Evolutionary conservation across 2,888 invertebrate species (phyloP).

Genomic region (Drymonia ruficornis): DNA sequence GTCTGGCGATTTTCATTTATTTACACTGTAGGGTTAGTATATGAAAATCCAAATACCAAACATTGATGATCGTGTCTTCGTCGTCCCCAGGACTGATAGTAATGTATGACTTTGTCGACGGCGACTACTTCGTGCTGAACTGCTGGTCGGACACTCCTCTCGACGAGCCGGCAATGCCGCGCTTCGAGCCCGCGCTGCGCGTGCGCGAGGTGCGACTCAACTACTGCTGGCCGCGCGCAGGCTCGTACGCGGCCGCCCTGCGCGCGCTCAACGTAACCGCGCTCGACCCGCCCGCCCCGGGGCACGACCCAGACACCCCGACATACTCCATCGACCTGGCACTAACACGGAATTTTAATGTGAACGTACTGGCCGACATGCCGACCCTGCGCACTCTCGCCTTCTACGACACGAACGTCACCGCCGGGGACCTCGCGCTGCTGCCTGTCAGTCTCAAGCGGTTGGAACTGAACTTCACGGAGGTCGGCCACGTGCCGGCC

Average conservation of each 20-base stretch:
- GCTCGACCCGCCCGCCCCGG: constrained; percentile 2
- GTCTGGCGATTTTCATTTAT: no score
- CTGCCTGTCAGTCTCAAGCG: constrained; percentile 4
- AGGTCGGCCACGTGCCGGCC: constrained; percentile 6
- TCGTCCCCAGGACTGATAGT: not conserved
- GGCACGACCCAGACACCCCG: no score
- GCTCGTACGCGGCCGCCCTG: not conserved
- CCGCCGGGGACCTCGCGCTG: not conserved
- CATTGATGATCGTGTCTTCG: no score
- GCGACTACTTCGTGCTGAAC: not conserved
- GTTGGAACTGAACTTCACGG: not conserved
- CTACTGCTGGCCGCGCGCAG: not conserved
- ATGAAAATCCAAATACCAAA: no score
- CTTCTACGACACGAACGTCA: not conserved
- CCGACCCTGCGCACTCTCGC: constrained; percentile 9
- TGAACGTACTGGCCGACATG: constrained; percentile 11
- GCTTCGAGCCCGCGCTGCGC: not conserved
- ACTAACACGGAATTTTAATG: not conserved
- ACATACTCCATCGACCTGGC: no score
- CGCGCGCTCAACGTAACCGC: constrained; percentile 4
- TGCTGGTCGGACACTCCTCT: not conserved
- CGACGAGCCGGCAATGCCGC: not conserved
- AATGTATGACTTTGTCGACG: not conserved
- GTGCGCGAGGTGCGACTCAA: not conserved
- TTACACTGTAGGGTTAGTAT: no score